Evolutionary conservation across 92 coral and sea anemone genomes (phyloP), one percentile per base, ranked within the genome.

Genomic region (Siderastrea radians): DNA sequence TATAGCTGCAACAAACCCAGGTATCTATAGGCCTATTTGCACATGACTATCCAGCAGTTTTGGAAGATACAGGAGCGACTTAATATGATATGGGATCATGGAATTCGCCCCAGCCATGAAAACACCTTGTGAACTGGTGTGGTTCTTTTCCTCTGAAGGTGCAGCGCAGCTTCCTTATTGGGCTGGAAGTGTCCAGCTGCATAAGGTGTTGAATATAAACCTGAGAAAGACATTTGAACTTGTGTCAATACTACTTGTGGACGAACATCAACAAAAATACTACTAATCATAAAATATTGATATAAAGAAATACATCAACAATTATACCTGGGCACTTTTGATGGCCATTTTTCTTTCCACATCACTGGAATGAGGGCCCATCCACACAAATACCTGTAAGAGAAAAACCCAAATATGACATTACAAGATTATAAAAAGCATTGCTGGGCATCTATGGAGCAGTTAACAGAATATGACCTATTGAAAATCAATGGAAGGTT

Each of bases 21-120:
- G 38, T 26, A 26, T 26, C 38, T 26, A 26, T 26, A 26, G 38
- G 38, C 38, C 38, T 26, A 26, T 26, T 26, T 26, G 38, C 38
- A 26, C 38, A 26, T 26, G 38, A 26, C 38, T 26, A 26, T 26
- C 38, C 38, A 26, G 38, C 38, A 26, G 38, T 26, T 26, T 26
- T 26, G 38, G 38, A 26, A 26, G 38, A 26, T 26, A 26, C 38
- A 26, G 38, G 38, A 3, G 14, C 14, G 49, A 69, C 7, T 15
- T 3, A 5, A 72, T 49, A 83, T 58, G 69, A 45, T 72, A 79
- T 92, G 7, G 96, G 91, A 57, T 47, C 80, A 60, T 91, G 99
- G 74, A 91, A 95, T 16, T 94, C 92, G 2, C 99, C 98, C 99
- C 99, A 97, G 49, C 99, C 99, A 75, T 97, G 99, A 87, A 97